Evolutionary conservation across 2,888 invertebrate genomes (phyloP).

Genomic region (Leptopterna dolabrata): DNA sequence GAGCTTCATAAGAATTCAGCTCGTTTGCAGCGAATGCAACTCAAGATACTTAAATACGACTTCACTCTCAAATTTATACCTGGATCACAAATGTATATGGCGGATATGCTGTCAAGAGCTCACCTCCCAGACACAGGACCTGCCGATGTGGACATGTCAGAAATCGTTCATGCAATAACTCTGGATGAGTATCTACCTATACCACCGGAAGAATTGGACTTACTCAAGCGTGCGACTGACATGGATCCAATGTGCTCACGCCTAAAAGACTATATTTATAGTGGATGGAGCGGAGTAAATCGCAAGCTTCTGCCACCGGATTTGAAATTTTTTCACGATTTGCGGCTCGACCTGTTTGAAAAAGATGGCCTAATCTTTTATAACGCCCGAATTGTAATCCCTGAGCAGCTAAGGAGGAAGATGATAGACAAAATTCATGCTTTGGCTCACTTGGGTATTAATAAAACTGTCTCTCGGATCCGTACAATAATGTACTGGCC

Average conservation of each 20-base stretch:
- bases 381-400: conserved; percentile 17
- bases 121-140: not conserved
- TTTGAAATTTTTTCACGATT: conserved; percentile 31
- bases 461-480: no score
- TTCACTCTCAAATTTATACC: no score
- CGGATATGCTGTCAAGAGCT: no score
- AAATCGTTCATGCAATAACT: no score
- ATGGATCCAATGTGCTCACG: not conserved
- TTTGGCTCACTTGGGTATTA: no score
- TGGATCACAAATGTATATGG: no score
- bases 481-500: no score
- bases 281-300: conserved; percentile 30
- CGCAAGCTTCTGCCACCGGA: conserved; percentile 3
- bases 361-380: conserved; percentile 41
- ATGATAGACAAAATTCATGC: conserved; percentile 44
- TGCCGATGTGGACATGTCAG: no score
- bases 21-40: not conserved
- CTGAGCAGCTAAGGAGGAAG: not conserved
- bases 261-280: not conserved
- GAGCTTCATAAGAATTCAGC: no score
- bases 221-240: not conserved
- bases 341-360: conserved; percentile 6
- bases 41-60: conserved; percentile 40
- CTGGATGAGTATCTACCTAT: no score
- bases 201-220: no score